Evolutionary conservation across 2,888 invertebrate genomes (phyloP).

Genomic region (Standfussiana lucernea): DNA sequence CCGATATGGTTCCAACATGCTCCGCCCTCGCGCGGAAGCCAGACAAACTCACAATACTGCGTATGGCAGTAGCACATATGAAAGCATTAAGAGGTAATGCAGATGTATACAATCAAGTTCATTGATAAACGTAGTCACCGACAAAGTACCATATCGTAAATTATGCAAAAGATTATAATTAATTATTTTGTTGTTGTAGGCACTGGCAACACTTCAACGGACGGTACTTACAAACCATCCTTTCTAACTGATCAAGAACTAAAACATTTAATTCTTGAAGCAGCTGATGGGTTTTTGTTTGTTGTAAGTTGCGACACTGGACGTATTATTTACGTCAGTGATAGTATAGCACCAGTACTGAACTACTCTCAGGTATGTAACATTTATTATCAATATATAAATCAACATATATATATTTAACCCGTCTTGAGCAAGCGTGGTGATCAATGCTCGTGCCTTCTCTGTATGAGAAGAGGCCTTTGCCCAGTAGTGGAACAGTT

Average conservation of each 20-base stretch:
- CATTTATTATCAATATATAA: too few species aligned
- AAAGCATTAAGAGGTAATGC: slow-evolving; percentile 96
- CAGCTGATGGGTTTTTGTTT: slow-evolving; percentile 99
- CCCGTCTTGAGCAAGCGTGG: too few species aligned
- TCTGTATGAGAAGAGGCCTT: too few species aligned
- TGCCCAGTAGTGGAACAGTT: too few species aligned
- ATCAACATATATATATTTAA: too few species aligned
- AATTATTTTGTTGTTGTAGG: slow-evolving; percentile 89
- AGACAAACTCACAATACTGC: slow-evolving; percentile 99
- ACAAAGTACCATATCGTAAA: not conserved
- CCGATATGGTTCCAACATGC: slow-evolving; percentile 99
- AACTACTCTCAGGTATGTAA: slow-evolving; percentile 96
- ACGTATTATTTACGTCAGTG: slow-evolving; percentile 99
- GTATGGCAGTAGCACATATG: slow-evolving; percentile 99
- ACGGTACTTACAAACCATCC: slow-evolving; percentile 99
- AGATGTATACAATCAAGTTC: not conserved
- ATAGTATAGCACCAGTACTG: slow-evolving; percentile 99
- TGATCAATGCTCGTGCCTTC: too few species aligned
- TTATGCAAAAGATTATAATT: slow-evolving; percentile 2
- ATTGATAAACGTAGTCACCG: not conserved
- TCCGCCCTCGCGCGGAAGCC: slow-evolving; percentile 99
- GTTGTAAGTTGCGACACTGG: slow-evolving; percentile 99
- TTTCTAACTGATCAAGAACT: slow-evolving; percentile 99
- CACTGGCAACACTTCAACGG: slow-evolving; percentile 98
- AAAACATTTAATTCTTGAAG: slow-evolving; percentile 99